Conservation (phyloP, 2,797 vertebrate genomes). For the Malurus splendens region DNA sequence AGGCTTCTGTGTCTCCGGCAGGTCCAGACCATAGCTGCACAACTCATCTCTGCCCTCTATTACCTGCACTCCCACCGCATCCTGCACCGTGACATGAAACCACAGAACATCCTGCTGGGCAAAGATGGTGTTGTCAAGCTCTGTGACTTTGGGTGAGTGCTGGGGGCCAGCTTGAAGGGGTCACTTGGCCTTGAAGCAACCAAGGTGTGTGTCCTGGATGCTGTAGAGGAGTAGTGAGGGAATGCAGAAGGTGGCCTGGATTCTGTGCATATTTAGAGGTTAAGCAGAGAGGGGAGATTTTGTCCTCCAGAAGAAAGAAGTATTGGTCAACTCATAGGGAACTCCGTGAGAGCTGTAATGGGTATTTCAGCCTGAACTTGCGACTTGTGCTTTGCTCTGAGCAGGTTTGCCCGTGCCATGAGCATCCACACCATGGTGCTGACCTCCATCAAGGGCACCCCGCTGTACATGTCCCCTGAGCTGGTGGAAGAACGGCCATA, state of each 20-base stretch:
- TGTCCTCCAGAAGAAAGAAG: neutral
- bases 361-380: neutral
- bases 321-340: neutral
- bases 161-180: neutral
- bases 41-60: conserved; percentile 92
- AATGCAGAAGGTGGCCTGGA: neutral
- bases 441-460: conserved; percentile 97
- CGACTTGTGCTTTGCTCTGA: neutral
- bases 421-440: conserved; percentile 93
- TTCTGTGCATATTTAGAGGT: neutral
- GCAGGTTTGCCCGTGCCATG: conserved; percentile 94
- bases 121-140: conserved; percentile 91
- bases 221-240: neutral
- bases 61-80: conserved; percentile 96
- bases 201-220: neutral
- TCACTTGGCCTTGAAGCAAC: neutral
- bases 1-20: conserved; percentile 16
- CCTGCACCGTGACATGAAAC: conserved; percentile 97
- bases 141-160: conserved; percentile 93
- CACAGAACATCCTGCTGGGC: conserved; percentile 92
- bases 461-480: conserved; percentile 97
- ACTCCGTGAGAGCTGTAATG: neutral
- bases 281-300: neutral
- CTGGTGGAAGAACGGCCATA: conserved; percentile 92
- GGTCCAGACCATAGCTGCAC: conserved; percentile 89